A percentile compares a stretch with the other conserved stretches of the same genome.
phyloP scores from a whole-genome alignment of 2,113 vertebrate species.

The Tragelaphus imberbis region DNA sequence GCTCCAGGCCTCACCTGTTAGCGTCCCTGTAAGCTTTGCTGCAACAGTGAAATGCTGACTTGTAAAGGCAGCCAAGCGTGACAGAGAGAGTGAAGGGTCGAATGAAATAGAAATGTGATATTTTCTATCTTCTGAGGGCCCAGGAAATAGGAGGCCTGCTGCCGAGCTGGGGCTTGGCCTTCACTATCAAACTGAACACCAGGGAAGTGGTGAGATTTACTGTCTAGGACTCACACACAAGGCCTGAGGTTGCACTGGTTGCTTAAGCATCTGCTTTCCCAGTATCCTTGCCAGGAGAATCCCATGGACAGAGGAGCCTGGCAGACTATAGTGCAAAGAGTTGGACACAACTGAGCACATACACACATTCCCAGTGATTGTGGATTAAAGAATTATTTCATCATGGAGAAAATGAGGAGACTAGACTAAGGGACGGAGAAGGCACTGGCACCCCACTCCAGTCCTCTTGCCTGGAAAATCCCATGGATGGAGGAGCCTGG shows the following conservation, averaged over 20 bases:
- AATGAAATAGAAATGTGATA: conserved; percentile 85
- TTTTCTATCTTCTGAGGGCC: conserved; percentile 82
- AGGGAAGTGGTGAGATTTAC: conserved; percentile 64
- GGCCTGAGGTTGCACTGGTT: conserved; percentile 74
- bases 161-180: conserved; percentile 60
- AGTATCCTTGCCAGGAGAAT: neutral
- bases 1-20: conserved; percentile 83
- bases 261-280: conserved; percentile 84
- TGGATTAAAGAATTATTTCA: conserved; percentile 71
- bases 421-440: neutral
- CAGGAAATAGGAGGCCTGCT: conserved; percentile 82
- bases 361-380: conserved; percentile 50
- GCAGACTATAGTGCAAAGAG: neutral
- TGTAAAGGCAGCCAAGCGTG: conserved; percentile 83
- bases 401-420: conserved; percentile 37
- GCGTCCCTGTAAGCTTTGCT: conserved; percentile 81
- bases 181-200: neutral
- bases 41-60: conserved; percentile 80
- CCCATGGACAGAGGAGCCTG: neutral
- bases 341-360: neutral
- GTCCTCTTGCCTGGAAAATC: too few species aligned
- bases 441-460: too few species aligned
- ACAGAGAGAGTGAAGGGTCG: conserved; percentile 81
- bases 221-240: conserved; percentile 70
- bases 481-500: too few species aligned